Base-by-base conservation (phyloP, 2,113 vertebrate genomes). In the Chamaetylas fuelleborni region DNA sequence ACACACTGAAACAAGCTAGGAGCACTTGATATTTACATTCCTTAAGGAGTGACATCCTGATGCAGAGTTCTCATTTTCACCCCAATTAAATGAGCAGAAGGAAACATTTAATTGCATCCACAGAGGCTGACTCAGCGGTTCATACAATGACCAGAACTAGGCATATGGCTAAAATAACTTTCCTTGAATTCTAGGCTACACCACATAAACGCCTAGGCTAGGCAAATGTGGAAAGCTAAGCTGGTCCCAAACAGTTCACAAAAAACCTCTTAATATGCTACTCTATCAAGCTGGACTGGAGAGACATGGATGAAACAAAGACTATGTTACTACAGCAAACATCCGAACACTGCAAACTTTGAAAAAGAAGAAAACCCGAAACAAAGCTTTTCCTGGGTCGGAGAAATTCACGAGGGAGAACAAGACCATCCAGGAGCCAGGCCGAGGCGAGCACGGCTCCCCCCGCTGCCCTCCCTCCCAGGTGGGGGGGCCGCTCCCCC, bases 281-380 rank as follows among this genome's bases (percentile, higher is more conserved):
- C 34, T 62, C 69, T 70, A 7, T 9, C 54, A n/a, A 47, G 51
- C 23, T 10, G 12, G 14, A n/a, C 58, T 65, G 4, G 23, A 69
- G 6, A 77, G 12, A 31, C 28, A 23, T 0, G 6, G 20, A 50
- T 34, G 28, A 67, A 79, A 65, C 23, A 60, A 50, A 67, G 45
- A 29, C 29, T 26, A 19, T 4, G 17, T 33, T 50, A 48, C 43
- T 13, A 29, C 18, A 61, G 6, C 19, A 67, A 40, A 42, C 23
- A 56, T 2, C 20, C 0, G 6, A 53, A 25, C 2, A 14, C 14
- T 3, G 23, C 5, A 0, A 53, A 90, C 19, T 47, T 64, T 5
- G 23, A 54, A 33, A 78, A 78, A 81, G 9, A 40, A 43, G 6
- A 24, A 14, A 73, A 31, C 3, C 9, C 29, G 1, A 56, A 31